Conservation (phyloP, 64 coral and sea anemone species). For the Acropora yongei region DNA sequence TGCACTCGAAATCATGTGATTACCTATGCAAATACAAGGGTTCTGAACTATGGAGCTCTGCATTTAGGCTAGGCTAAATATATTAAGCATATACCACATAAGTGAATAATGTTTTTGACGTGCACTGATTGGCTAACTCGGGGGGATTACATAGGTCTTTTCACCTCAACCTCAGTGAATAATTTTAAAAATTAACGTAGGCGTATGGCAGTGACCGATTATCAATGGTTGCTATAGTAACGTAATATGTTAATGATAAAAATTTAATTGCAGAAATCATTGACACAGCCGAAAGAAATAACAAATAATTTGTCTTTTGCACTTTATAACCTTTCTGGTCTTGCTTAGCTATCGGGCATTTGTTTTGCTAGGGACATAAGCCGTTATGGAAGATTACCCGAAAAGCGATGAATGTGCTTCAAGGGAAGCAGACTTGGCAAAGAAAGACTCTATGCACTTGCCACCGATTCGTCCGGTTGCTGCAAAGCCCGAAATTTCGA, state of each 20-base stretch:
- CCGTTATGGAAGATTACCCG: neutral
- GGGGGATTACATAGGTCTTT: too few relatives aligned
- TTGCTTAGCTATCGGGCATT: neutral
- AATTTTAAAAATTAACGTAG: neutral
- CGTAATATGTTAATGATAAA: neutral
- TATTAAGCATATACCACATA: too few relatives aligned
- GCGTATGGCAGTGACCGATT: neutral
- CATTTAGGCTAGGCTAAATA: too few relatives aligned
- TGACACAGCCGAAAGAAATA: neutral
- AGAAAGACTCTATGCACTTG: neutral
- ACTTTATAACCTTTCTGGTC: neutral
- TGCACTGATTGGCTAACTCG: too few relatives aligned
- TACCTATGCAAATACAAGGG: too few relatives aligned
- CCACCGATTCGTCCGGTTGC: constrained; percentile 11
- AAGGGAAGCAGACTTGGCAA: neutral
- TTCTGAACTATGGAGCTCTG: too few relatives aligned
- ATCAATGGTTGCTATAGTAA: neutral
- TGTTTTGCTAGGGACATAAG: neutral
- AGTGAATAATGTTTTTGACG: too few relatives aligned
- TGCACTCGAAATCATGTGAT: too few relatives aligned
- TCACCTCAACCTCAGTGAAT: too few relatives aligned
- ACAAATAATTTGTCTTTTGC: neutral
- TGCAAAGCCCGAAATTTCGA: constrained; percentile 27
- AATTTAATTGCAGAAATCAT: neutral
- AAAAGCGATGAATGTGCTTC: neutral